A percentile compares a stretch with the other conserved stretches of the same genome.
Conservation (phyloP, 1,140 invertebrate genomes). For the Nymphalis io region DNA sequence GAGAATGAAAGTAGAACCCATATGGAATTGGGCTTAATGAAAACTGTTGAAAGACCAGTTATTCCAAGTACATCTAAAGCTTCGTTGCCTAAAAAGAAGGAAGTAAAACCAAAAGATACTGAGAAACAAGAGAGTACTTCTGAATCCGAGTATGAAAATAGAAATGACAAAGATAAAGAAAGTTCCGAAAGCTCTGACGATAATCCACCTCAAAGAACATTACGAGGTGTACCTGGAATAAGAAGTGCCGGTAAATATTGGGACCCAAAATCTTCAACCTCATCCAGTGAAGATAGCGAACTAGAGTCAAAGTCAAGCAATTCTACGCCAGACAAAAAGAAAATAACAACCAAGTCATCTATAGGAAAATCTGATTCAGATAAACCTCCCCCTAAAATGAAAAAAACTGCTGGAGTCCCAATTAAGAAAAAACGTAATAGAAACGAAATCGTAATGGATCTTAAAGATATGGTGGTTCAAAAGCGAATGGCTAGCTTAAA, state of each 20-base stretch:
- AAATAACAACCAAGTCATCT: constrained; percentile 54
- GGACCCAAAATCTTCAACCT: constrained; percentile 87
- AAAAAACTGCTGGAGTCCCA: constrained; percentile 65
- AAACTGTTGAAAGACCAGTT: constrained; percentile 66
- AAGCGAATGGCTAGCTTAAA: constrained; percentile 96
- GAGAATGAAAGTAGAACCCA: constrained; percentile 91
- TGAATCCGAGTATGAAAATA: constrained; percentile 78
- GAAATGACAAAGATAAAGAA: constrained; percentile 70
- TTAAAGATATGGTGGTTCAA: constrained; percentile 92
- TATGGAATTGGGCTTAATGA: constrained; percentile 82
- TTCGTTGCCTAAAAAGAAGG: constrained; percentile 64
- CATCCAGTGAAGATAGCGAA: constrained; percentile 80
- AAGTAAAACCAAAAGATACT: constrained; percentile 62
- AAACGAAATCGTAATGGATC: constrained; percentile 89
- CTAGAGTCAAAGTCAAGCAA: constrained; percentile 69
- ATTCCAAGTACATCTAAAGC: constrained; percentile 66
- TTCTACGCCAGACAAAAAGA: constrained; percentile 65
- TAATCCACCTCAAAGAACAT: constrained; percentile 81
- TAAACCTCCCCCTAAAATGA: constrained; percentile 70
- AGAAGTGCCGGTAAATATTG: constrained; percentile 90
- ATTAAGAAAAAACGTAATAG: constrained; percentile 77
- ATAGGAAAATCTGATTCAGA: constrained; percentile 77
- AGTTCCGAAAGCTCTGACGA: constrained; percentile 77
- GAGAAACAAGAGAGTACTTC: constrained; percentile 74
- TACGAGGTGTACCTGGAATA: constrained; percentile 87